These are phyloP conservation scores for Leptogaster cylindrica DNA, from an alignment of 2,888 invertebrate species.

Conservation along the genomic window DNA sequence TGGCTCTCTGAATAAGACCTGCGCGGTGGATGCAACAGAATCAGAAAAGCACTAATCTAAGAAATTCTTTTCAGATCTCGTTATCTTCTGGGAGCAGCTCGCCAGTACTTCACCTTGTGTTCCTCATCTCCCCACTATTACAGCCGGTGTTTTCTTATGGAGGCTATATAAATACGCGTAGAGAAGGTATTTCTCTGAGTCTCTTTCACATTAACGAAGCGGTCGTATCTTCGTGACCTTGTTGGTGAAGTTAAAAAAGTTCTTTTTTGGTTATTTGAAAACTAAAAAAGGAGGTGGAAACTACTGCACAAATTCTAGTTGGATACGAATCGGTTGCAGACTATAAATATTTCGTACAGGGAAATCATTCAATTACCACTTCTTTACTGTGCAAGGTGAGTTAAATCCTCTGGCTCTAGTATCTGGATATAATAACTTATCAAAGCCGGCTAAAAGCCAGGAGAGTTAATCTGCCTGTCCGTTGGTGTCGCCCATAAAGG, in stretches of 20 bases:
- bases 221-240: slow-evolving; percentile 56
- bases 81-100: slow-evolving; percentile 36
- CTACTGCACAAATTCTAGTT: not conserved
- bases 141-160: slow-evolving; percentile 49
- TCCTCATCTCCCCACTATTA: slow-evolving; percentile 49
- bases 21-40: slow-evolving; percentile 37
- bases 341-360: slow-evolving; percentile 4
- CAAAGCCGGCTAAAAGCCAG: not conserved
- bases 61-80: slow-evolving; percentile 37
- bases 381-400: slow-evolving; percentile 35
- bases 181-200: slow-evolving; percentile 62
- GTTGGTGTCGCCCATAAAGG: not conserved
- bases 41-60: slow-evolving; percentile 35
- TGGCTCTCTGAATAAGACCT: slow-evolving; percentile 31
- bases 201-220: slow-evolving; percentile 63
- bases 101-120: slow-evolving; percentile 47
- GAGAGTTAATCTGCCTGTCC: not conserved
- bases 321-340: not conserved
- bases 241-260: slow-evolving; percentile 21
- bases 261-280: slow-evolving; percentile 1
- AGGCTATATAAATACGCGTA: slow-evolving; percentile 64
- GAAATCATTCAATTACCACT: slow-evolving; percentile 19
- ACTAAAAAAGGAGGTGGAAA: slow-evolving; percentile 8
- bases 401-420: not conserved
- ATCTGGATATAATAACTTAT: not conserved